A percentile compares a stretch with the other conserved stretches of the same genome.
phyloP scores from a whole-genome alignment of 2,888 invertebrate genomes.

The Heliconius ismenius region DNA sequence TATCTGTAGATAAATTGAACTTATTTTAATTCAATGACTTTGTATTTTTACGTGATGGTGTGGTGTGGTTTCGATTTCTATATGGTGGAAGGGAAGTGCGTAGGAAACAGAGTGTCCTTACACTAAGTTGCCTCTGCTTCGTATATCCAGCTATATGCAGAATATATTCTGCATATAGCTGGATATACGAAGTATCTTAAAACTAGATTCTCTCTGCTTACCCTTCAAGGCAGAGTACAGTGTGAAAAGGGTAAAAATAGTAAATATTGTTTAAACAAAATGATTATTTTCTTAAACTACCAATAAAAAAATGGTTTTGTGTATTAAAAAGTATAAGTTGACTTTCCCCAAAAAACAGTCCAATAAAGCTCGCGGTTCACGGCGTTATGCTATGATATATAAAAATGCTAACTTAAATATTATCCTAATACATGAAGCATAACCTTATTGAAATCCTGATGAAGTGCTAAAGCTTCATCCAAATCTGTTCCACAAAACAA shows the following conservation, averaged over 20 bases:
- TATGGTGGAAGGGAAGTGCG: too few relatives aligned
- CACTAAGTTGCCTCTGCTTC: too few relatives aligned
- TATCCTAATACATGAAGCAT: not conserved
- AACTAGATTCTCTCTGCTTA: not conserved
- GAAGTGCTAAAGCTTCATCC: too few relatives aligned
- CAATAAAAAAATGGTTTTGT: not conserved
- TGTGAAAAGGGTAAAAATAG: too few relatives aligned
- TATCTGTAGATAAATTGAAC: accelerated
- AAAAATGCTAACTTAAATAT: not conserved
- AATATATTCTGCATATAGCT: too few relatives aligned
- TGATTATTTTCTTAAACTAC: not conserved
- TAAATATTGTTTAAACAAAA: not conserved
- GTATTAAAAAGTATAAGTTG: not conserved
- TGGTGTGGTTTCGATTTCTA: too few relatives aligned
- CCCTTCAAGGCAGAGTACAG: not conserved
- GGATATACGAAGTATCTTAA: too few relatives aligned
- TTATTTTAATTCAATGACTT: too few relatives aligned
- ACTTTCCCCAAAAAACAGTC: not conserved
- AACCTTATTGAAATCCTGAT: not conserved
- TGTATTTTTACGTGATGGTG: too few relatives aligned
- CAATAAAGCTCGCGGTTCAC: not conserved
- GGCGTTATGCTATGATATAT: not conserved
- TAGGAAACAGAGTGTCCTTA: not conserved
- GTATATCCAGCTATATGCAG: too few relatives aligned
- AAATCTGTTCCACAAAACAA: too few relatives aligned